These are phyloP conservation scores for Triplophysa yarkandensis DNA, from an alignment of 2,797 vertebrate species.

Conservation along the genomic window DNA sequence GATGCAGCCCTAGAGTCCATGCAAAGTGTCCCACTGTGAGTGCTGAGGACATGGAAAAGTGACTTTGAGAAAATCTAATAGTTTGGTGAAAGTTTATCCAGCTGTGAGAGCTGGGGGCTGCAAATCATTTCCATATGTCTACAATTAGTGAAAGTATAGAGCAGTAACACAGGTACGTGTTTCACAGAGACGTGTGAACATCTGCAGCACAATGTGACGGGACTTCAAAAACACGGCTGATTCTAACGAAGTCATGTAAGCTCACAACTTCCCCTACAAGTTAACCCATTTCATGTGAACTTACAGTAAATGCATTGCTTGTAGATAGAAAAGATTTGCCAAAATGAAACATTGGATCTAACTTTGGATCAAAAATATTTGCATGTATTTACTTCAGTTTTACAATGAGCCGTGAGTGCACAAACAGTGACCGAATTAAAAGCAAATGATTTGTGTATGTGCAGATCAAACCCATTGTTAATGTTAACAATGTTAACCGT, in stretches of 20 bases:
- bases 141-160: conserved; percentile 14
- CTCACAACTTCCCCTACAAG: neutral
- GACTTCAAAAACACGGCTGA: neutral
- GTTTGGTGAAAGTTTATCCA: conserved; percentile 8
- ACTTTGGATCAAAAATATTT: neutral
- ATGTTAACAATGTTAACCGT: neutral
- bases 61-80: conserved; percentile 44
- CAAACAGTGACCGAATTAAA: neutral
- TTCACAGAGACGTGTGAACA: conserved; percentile 21
- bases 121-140: conserved; percentile 23
- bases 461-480: neutral
- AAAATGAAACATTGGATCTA: neutral
- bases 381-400: neutral
- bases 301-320: neutral
- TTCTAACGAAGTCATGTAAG: conserved; percentile 2
- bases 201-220: neutral
- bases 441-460: neutral
- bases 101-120: neutral
- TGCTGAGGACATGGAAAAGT: conserved; percentile 38
- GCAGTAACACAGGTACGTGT: conserved; percentile 14
- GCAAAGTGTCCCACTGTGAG: conserved; percentile 42
- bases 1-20: conserved; percentile 38
- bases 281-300: no score
- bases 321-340: neutral
- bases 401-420: neutral